phyloP scores from a whole-genome alignment of 1,140 invertebrate species.

The Zaprionus davidi region DNA sequence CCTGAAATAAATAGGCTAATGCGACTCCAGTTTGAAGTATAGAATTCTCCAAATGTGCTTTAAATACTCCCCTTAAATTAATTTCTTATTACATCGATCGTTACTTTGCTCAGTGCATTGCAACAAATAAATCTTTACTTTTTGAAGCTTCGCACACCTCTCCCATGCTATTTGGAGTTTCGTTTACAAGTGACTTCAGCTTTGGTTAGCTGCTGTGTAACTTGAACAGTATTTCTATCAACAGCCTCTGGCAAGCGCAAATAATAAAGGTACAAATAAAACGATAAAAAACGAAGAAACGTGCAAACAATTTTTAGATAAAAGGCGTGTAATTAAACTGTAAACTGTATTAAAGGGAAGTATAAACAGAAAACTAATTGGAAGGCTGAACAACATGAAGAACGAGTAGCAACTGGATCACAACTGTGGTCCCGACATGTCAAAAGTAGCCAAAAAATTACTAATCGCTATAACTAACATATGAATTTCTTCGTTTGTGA shows the following conservation, averaged over 20 bases:
- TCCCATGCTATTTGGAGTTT: not conserved
- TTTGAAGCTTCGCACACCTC: not conserved
- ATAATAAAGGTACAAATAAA: constrained; percentile 9
- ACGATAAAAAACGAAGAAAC: constrained; percentile 6
- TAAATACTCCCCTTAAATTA: not conserved
- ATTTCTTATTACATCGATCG: no score
- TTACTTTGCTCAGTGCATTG: no score
- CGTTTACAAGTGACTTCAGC: not conserved
- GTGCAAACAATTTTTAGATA: constrained; percentile 25
- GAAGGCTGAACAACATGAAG: not conserved
- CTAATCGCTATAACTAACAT: no score
- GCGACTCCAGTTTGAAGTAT: not conserved
- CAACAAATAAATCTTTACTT: not conserved
- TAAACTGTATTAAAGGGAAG: constrained; percentile 33
- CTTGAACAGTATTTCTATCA: constrained; percentile 4
- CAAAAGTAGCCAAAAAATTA: not conserved
- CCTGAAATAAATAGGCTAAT: constrained; percentile 32
- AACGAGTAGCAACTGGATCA: not conserved
- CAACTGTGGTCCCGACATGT: not conserved
- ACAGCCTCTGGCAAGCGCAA: not conserved
- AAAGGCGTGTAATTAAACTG: constrained; percentile 47
- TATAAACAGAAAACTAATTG: constrained; percentile 41
- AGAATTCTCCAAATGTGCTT: not conserved
- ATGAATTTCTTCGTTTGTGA: no score
- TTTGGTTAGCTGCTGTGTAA: not conserved